Evolutionary conservation across 1,140 invertebrate species (phyloP), one percentile per base, ranked within the genome.

Genomic region (Hypothenemus hampei): DNA sequence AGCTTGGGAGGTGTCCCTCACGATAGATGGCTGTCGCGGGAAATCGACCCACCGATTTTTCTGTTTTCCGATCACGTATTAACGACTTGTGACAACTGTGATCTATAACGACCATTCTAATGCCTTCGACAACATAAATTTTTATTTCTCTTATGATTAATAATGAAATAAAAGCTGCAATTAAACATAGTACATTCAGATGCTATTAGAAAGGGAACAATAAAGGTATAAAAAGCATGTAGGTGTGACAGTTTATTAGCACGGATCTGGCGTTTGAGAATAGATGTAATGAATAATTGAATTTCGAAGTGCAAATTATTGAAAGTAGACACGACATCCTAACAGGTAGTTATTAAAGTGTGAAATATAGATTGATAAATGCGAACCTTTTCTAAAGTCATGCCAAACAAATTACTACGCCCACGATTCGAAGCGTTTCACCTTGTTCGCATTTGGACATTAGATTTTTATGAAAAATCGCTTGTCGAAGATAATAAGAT

Each of bases 81-180:
- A 70, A 66, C 67, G 61, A 61, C 62, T 62, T 67, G 67, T 70
- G 69, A 70, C 68, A 70, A 69, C 68, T 68, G 68, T 69, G 68
- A 70, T 70, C 66, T 70, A 70, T 68, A 67, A 68, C 67, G 66
- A 60, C 69, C 66, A 69, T 70, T 69, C 62, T 36, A n/a, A n/a
- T n/a, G n/a, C n/a, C n/a, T n/a, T n/a, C n/a, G n/a, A n/a, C n/a
- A n/a, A n/a, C n/a, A n/a, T n/a, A n/a, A n/a, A n/a, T n/a, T n/a
- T n/a, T n/a, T n/a, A n/a, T n/a, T n/a, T n/a, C n/a, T n/a, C n/a
- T n/a, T n/a, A n/a, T n/a, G n/a, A n/a, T n/a, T n/a, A n/a, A n/a
- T n/a, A n/a, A n/a, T n/a, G n/a, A n/a, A n/a, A n/a, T n/a, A n/a
- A n/a, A n/a, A n/a, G n/a, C n/a, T n/a, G n/a, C n/a, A n/a, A n/a